These are phyloP conservation scores for Micrastur ruficollis DNA, from an alignment of 2,797 vertebrate species.

Conservation along the genomic window DNA sequence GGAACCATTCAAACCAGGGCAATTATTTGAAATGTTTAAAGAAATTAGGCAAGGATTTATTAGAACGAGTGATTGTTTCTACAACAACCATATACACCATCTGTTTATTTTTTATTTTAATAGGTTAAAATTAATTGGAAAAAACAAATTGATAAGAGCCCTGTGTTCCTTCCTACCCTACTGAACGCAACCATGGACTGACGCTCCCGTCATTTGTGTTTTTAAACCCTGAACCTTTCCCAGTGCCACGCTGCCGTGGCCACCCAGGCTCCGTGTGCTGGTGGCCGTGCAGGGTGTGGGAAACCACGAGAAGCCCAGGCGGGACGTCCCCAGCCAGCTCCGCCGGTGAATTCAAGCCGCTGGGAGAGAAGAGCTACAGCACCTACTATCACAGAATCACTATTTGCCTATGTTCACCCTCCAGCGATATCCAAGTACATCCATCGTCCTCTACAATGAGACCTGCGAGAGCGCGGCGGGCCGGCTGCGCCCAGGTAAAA, in stretches of 20 bases:
- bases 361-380: background rate
- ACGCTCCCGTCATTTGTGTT: background rate
- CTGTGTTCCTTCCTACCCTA: background rate
- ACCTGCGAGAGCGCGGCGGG: fast-evolving
- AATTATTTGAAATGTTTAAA: background rate
- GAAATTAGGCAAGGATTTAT: background rate
- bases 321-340: background rate
- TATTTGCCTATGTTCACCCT: background rate
- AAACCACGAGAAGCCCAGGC: fast-evolving
- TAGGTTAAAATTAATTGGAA: background rate
- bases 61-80: background rate
- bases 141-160: background rate
- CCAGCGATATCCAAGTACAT: background rate
- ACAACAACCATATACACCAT: background rate
- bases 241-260: background rate
- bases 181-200: fast-evolving
- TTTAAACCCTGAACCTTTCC: background rate
- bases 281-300: background rate
- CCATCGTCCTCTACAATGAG: background rate
- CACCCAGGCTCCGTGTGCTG: too few species aligned
- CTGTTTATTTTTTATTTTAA: background rate
- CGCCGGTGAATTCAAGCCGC: fast-evolving
- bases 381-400: background rate
- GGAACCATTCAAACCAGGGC: background rate
- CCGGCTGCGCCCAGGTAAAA: background rate